Evolutionary conservation across 1,140 invertebrate species (phyloP).

Genomic region (Latrodectus geometricus): DNA sequence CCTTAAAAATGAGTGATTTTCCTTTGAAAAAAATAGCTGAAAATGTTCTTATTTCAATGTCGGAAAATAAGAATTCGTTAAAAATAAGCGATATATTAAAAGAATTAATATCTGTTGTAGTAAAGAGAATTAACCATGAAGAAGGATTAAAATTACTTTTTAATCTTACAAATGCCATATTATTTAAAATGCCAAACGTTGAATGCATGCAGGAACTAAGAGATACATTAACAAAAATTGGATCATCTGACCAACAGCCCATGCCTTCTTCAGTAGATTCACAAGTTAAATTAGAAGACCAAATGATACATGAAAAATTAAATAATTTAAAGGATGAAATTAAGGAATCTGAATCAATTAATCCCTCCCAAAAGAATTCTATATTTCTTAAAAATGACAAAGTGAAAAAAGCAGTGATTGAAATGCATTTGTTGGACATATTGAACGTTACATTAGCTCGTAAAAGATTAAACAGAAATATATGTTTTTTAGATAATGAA

Average conservation of each 20-base stretch:
- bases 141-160: too few species aligned
- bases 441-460: constrained; percentile 3
- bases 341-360: not conserved
- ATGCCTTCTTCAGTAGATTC: not conserved
- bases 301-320: not conserved
- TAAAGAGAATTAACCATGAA: too few species aligned
- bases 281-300: not conserved
- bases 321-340: not conserved
- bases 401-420: constrained; percentile 21
- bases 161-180: not conserved
- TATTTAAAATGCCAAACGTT: constrained; percentile 7
- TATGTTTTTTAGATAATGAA: constrained; percentile 3
- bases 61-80: not conserved
- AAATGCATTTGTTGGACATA: constrained; percentile 44
- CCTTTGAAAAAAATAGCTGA: constrained; percentile 5
- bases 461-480: constrained; percentile 8
- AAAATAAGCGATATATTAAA: not conserved
- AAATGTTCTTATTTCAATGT: not conserved
- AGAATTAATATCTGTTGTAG: too few species aligned
- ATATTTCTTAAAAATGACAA: not conserved
- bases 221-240: not conserved
- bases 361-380: not conserved
- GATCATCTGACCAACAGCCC: not conserved
- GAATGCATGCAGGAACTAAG: constrained; percentile 31
- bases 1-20: not conserved